Percentiles rank a stretch among this genome's conserved stretches.
Conservation (phyloP, 2,113 vertebrate species). For the Columba livia region DNA sequence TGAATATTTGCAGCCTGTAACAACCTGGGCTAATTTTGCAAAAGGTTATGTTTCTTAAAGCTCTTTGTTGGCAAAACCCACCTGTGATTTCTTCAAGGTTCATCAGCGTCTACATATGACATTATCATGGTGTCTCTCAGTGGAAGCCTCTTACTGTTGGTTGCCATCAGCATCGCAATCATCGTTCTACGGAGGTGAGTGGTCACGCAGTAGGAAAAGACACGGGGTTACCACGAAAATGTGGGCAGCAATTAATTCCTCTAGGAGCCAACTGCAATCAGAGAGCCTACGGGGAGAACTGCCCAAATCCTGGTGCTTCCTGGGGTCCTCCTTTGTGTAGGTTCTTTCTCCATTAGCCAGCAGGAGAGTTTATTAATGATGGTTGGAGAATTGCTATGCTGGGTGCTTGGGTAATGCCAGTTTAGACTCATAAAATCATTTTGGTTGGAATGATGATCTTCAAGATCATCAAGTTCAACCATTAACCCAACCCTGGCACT, state of each 20-base stretch:
- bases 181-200: conserved; percentile 35
- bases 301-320: neutral
- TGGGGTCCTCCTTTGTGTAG: neutral
- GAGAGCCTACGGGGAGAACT: neutral
- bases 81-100: neutral
- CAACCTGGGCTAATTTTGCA: neutral
- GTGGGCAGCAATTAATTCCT: neutral
- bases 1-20: neutral
- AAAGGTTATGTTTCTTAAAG: neutral
- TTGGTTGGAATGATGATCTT: too few species aligned
- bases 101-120: neutral
- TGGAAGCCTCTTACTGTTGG: conserved; percentile 53
- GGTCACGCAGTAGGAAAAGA: neutral
- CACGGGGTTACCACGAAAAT: neutral
- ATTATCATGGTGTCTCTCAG: conserved; percentile 62
- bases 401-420: neutral
- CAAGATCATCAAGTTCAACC: too few species aligned
- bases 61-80: neutral
- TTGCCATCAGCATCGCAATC: neutral
- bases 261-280: neutral
- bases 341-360: neutral
- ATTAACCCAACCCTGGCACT: too few species aligned
- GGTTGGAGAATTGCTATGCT: neutral
- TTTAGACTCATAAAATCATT: neutral
- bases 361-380: neutral